Evolutionary conservation across 1,140 invertebrate species (phyloP).

Genomic region (Meloidogyne chitwoodi): DNA sequence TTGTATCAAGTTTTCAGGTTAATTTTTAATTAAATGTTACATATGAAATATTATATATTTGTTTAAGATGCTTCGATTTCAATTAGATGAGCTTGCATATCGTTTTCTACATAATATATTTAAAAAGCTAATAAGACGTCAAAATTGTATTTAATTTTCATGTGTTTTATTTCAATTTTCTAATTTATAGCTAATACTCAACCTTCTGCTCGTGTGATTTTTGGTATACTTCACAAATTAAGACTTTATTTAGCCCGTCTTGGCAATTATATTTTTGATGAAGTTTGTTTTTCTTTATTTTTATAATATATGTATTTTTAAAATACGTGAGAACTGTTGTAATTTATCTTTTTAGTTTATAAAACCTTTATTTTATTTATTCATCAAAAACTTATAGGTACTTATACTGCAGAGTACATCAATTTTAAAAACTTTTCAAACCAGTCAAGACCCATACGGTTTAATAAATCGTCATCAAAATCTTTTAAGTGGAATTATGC

Average conservation of each 20-base stretch:
- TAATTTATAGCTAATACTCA: not conserved
- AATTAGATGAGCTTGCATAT: not conserved
- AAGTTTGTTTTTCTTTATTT: constrained; percentile 1
- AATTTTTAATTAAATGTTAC: not conserved
- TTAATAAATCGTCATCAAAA: not conserved
- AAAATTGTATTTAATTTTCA: not conserved
- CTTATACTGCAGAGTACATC: constrained; percentile 2
- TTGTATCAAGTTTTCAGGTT: constrained; percentile 10
- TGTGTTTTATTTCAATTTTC: not conserved
- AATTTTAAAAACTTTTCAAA: constrained; percentile 1
- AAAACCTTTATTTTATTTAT: not conserved
- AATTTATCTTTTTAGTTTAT: not conserved
- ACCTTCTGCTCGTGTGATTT: not conserved
- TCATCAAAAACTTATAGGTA: not conserved
- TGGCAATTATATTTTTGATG: constrained; percentile 11
- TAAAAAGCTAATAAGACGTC: not conserved
- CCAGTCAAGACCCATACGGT: not conserved
- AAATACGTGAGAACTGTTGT: not conserved
- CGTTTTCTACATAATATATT: not conserved
- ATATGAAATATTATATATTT: not conserved
- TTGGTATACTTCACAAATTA: not conserved
- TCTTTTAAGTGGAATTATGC: not conserved
- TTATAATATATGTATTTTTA: too few relatives aligned
- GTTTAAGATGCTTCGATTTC: not conserved
- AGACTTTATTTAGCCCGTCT: not conserved